These are phyloP conservation scores for Istiophorus platypterus DNA, from an alignment of 2,113 vertebrate species.

Conservation along the genomic window DNA sequence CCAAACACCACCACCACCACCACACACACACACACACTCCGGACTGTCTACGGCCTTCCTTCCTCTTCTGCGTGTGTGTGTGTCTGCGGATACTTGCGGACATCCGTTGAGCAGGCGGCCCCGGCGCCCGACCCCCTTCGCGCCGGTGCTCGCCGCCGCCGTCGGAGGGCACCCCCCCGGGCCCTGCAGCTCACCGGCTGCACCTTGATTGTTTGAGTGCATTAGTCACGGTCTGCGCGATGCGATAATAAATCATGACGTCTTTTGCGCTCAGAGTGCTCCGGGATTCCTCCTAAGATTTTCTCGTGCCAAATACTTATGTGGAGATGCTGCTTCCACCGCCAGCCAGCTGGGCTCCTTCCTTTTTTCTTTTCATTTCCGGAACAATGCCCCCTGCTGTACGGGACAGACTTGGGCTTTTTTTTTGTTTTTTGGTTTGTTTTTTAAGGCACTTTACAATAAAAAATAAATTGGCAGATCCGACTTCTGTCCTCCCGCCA, in stretches of 20 bases:
- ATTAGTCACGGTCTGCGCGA: slow-evolving; percentile 66
- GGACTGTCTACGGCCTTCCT: slow-evolving; percentile 27
- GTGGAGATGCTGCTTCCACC: slow-evolving; percentile 29
- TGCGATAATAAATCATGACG: slow-evolving; percentile 66
- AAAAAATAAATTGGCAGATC: neutral
- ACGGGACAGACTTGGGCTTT: neutral
- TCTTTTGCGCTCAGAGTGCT: slow-evolving; percentile 48
- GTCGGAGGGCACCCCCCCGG: slow-evolving; percentile 55
- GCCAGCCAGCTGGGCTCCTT: slow-evolving; percentile 17
- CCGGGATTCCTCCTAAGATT: slow-evolving; percentile 50
- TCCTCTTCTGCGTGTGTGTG: neutral
- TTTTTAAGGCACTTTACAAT: neutral
- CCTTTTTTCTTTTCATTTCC: neutral
- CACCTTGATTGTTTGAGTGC: slow-evolving; percentile 73
- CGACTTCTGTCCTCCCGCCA: neutral
- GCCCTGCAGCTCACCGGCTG: slow-evolving; percentile 54
- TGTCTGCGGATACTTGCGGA: slow-evolving; percentile 9
- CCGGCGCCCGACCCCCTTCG: no score
- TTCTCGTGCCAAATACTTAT: slow-evolving; percentile 51
- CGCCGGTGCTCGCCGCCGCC: no score
- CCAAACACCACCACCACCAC: no score
- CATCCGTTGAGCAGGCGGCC: slow-evolving; percentile 28
- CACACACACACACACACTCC: no score
- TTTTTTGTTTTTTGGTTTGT: no score
- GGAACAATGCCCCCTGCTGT: slow-evolving; percentile 45